Percentiles rank a stretch among this genome's conserved stretches.
phyloP scores from a whole-genome alignment of 2,113 vertebrate genomes.

The Myrmophylax atrothorax region DNA sequence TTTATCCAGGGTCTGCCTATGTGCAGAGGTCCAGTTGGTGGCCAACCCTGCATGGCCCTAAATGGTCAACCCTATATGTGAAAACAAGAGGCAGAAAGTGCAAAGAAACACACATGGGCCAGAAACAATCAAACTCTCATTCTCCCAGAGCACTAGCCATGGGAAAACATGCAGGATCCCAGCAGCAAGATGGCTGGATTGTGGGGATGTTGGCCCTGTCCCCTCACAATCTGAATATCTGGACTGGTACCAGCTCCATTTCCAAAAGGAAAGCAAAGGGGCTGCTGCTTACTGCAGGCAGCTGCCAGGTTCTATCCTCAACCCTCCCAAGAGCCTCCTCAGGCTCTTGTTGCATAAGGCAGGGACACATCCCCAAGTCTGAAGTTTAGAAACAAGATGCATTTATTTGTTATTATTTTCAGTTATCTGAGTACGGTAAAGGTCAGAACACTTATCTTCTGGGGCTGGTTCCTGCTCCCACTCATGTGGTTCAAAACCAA shows the following conservation, averaged over 20 bases:
- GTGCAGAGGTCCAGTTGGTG: not conserved
- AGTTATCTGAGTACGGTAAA: slow-evolving; percentile 7
- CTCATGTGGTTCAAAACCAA: slow-evolving; percentile 56
- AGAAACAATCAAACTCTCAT: not conserved
- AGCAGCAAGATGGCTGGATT: not conserved
- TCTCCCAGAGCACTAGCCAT: not conserved
- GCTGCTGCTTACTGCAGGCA: not conserved
- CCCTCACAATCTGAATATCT: not conserved
- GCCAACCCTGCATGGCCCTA: not conserved
- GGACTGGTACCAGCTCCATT: not conserved
- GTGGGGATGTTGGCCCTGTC: not conserved
- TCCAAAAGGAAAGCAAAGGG: not conserved
- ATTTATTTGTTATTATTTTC: slow-evolving; percentile 64
- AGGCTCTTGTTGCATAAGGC: not conserved
- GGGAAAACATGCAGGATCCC: not conserved
- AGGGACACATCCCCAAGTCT: not conserved
- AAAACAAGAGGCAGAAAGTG: not conserved
- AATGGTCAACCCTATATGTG: accelerated
- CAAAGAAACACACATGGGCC: not conserved
- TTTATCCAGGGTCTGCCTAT: not conserved
- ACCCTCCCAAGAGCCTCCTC: not conserved
- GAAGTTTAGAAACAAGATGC: slow-evolving; percentile 31
- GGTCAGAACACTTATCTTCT: slow-evolving; percentile 62
- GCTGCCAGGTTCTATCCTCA: not conserved
- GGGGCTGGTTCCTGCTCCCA: slow-evolving; percentile 40